Conservation (phyloP, 2,113 vertebrate species). For the Elaphurus davidianus region DNA sequence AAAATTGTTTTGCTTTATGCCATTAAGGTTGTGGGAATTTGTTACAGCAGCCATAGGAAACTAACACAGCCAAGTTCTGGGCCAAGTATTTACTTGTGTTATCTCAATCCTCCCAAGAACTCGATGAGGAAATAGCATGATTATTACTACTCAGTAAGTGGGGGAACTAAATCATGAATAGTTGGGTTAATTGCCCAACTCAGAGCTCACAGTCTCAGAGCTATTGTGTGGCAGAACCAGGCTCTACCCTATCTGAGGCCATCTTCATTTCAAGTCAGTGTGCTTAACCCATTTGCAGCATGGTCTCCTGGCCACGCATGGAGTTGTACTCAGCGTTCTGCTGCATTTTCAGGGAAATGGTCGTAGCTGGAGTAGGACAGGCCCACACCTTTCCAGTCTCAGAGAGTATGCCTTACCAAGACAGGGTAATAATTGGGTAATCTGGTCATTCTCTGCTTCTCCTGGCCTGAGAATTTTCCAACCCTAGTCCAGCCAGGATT, state of each 20-base stretch:
- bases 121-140: neutral
- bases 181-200: neutral
- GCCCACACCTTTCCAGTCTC: neutral
- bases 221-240: neutral
- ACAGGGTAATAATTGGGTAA: neutral
- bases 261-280: neutral
- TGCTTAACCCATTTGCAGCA: too few species aligned
- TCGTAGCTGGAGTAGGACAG: neutral
- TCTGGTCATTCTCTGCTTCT: neutral
- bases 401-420: neutral
- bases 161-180: neutral
- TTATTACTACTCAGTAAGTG: neutral
- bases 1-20: neutral
- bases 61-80: neutral
- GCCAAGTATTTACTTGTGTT: neutral
- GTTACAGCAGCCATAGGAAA: neutral
- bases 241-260: neutral
- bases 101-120: neutral
- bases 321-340: accelerated
- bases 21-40: neutral
- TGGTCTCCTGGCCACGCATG: neutral
- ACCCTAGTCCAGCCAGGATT: neutral
- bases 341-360: neutral
- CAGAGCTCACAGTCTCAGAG: neutral
- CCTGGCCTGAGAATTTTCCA: neutral